Evolutionary conservation across 2,888 invertebrate species (phyloP).

Genomic region (Isotomurus palustris): DNA sequence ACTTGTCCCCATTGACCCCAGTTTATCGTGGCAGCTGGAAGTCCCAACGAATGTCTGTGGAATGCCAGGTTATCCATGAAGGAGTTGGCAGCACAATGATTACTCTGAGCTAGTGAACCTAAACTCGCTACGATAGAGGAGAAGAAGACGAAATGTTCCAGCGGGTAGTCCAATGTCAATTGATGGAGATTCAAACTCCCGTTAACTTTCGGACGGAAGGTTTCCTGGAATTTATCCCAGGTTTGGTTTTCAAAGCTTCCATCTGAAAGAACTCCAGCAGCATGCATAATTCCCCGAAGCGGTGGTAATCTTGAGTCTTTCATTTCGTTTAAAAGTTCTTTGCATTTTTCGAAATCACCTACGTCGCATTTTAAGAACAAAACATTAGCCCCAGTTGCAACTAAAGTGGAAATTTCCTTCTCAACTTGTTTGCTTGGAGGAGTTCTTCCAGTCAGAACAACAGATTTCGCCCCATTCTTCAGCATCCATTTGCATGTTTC

Average conservation of each 20-base stretch:
- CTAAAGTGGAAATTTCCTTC: constrained; percentile 8
- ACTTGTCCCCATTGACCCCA: constrained; percentile 28
- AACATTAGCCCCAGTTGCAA: constrained; percentile 12
- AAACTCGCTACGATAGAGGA: constrained; percentile 3
- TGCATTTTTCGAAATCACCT: constrained; percentile 17
- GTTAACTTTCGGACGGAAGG: constrained; percentile 17
- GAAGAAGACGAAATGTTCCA: constrained; percentile 37
- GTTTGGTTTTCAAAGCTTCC: constrained; percentile 16
- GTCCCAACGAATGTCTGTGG: constrained; percentile 20
- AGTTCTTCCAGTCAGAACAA: constrained; percentile 23
- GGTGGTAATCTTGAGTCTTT: constrained; percentile 12
- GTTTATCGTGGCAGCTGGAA: constrained; percentile 15
- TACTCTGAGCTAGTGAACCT: constrained; percentile 15
- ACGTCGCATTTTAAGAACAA: constrained; percentile 19
- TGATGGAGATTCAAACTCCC: constrained; percentile 36
- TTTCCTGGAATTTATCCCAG: constrained; percentile 18
- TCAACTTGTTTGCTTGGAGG: constrained; percentile 8
- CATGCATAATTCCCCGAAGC: constrained; percentile 25
- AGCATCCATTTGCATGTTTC: constrained; percentile 31
- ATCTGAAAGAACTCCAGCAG: constrained; percentile 23
- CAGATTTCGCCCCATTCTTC: constrained; percentile 20
- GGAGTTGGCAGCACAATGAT: constrained; percentile 24
- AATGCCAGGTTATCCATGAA: constrained; percentile 24
- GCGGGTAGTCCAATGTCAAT: constrained; percentile 15
- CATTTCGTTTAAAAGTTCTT: constrained; percentile 5